These are phyloP conservation scores for Leptopilina drosophilae DNA, from an alignment of 2,888 invertebrate species.

Conservation along the genomic window DNA sequence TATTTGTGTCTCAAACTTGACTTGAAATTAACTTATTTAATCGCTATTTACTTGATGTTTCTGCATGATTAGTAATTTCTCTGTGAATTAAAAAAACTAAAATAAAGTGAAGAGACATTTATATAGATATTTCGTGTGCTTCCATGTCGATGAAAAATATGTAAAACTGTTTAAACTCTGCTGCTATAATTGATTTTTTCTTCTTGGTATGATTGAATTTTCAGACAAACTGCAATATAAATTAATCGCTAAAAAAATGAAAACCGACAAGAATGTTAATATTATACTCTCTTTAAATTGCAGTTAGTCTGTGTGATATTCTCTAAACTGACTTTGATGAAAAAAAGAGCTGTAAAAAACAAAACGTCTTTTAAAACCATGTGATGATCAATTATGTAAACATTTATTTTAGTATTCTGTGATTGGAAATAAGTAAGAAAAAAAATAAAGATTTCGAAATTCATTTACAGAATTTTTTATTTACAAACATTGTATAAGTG, in stretches of 20 bases:
- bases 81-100: conserved; percentile 51
- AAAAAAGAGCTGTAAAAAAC: conserved; percentile 43
- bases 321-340: conserved; percentile 16
- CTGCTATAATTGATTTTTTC: conserved; percentile 16
- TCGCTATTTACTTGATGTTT: conserved; percentile 54
- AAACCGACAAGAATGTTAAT: conserved; percentile 13
- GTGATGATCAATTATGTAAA: conserved; percentile 62
- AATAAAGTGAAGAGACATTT: conserved; percentile 53
- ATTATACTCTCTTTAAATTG: conserved; percentile 6
- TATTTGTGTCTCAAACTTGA: conserved; percentile 61
- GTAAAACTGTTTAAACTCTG: conserved; percentile 23
- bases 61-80: conserved; percentile 59
- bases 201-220: conserved; percentile 11
- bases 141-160: conserved; percentile 61
- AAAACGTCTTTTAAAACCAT: conserved; percentile 57
- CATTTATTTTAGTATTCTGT: conserved; percentile 67
- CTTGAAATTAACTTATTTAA: conserved; percentile 29
- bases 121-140: conserved; percentile 69
- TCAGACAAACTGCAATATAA: conserved; percentile 2
- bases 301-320: conserved; percentile 18
- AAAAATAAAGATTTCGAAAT: conserved; percentile 56
- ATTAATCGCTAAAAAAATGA: neutral
- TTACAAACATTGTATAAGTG: conserved; percentile 24
- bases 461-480: conserved; percentile 21
- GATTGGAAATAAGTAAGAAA: conserved; percentile 54